Base-by-base conservation (phyloP, 2,797 vertebrate genomes). In the Bovichtus variegatus region DNA sequence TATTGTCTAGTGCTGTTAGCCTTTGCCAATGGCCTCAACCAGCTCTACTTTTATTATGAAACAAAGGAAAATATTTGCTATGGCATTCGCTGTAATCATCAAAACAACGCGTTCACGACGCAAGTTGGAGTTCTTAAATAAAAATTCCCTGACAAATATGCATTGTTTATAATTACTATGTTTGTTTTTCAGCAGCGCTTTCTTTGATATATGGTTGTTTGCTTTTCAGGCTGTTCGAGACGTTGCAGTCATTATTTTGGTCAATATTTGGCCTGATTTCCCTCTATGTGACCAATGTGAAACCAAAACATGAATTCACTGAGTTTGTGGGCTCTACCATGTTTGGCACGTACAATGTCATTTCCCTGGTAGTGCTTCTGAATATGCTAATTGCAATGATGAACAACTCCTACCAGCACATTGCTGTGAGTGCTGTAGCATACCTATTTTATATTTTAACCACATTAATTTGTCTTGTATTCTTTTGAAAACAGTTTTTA, bases 351-450 rank as follows among this genome's bases (percentile, higher is more conserved):
- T 99, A 99, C 79, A 99, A 98, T 55, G 93, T 99, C 85, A 99
- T 99, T 91, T 99, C 98, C 36, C 91, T 99, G 80, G 98, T 99
- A 31, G 98, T 99, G 71, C 95, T 99, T 21, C 96, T 99, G 73
- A 99, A 99, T 93, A 99, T 99, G 98, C 91, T 99, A 16, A 99
- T 99, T 78, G 98, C 98, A 54, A 99, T 99, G 98, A 99, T 99
- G 98, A 99, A 99, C 92, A 99, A 99, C 90, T 99, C 98, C 60
- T 99, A 99, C 87, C 98, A 99, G 83, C 97, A 98, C 71, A 99
- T 99, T 85, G 97, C 97, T 75, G 98, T 99, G 94, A 98, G 98
- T 96, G 2, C 7, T 67, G 2, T 15, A 38, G 7, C 54, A 55
- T 44, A 55, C 9, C 49, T 18, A 6, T 29, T 68, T 21, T 36